phyloP scores from a whole-genome alignment of 2,888 invertebrate species.

The Antitype chi region DNA sequence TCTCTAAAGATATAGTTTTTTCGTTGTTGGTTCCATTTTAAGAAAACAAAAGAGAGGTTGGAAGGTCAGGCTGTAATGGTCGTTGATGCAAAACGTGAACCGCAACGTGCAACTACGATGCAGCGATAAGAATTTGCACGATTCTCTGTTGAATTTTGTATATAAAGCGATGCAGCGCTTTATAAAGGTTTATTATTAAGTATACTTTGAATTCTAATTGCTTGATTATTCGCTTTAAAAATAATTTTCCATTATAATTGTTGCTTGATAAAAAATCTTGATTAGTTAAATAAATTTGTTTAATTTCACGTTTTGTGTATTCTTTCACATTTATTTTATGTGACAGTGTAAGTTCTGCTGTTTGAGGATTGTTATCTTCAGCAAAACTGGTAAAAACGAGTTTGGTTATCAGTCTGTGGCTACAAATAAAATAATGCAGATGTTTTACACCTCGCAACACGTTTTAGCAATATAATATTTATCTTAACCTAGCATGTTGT shows the following conservation, averaged over 20 bases:
- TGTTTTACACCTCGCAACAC: constrained; percentile 39
- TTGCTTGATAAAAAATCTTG: constrained; percentile 1
- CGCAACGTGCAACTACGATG: constrained; percentile 81
- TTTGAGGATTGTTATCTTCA: constrained; percentile 28
- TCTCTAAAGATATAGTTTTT: constrained; percentile 42
- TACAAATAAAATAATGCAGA: constrained; percentile 27
- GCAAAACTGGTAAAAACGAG: constrained; percentile 36
- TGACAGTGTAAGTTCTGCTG: constrained; percentile 12
- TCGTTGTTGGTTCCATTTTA: constrained; percentile 29
- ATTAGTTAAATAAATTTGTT: constrained; percentile 3
- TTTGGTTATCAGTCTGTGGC: constrained; percentile 28
- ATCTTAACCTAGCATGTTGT: constrained; percentile 3
- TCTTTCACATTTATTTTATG: constrained; percentile 25
- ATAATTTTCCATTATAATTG: neutral
- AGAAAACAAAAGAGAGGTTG: constrained; percentile 44
- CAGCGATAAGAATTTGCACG: constrained; percentile 84
- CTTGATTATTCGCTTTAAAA: constrained; percentile 20
- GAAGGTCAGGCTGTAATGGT: constrained; percentile 59
- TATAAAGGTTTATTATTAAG: constrained; percentile 39
- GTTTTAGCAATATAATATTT: constrained; percentile 27
- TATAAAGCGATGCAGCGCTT: constrained; percentile 67
- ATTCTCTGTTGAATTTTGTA: constrained; percentile 70
- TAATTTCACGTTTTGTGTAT: constrained; percentile 5
- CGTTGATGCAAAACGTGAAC: constrained; percentile 75
- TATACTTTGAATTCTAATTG: constrained; percentile 40